phyloP scores from a whole-genome alignment of 2,888 invertebrate genomes.

The Thyatira batis region DNA sequence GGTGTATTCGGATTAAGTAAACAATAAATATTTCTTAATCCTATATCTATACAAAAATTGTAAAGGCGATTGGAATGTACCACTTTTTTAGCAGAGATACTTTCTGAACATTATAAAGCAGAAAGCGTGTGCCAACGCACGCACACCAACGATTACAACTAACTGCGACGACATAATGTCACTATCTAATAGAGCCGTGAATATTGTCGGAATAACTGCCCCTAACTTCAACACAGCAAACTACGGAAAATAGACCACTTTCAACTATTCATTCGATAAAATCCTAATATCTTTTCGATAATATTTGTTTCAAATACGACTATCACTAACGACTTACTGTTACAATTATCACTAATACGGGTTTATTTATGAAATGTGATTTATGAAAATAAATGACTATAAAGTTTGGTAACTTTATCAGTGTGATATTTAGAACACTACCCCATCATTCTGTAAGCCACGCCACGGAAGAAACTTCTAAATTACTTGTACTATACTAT shows the following conservation, averaged over 20 bases:
- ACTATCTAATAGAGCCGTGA: constrained; percentile 36
- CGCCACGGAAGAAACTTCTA: constrained; percentile 11
- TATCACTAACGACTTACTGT: constrained; percentile 47
- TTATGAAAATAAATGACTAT: constrained; percentile 71
- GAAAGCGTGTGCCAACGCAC: neutral
- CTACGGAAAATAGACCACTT: constrained; percentile 74
- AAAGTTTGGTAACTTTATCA: constrained; percentile 47
- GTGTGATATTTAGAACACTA: constrained; percentile 9
- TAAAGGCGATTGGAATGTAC: neutral
- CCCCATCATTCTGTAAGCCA: constrained; percentile 23
- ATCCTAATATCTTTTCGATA: constrained; percentile 50
- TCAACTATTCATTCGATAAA: constrained; percentile 47
- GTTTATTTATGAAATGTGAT: constrained; percentile 40
- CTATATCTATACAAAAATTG: no score
- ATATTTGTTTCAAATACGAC: constrained; percentile 55
- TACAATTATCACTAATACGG: constrained; percentile 22
- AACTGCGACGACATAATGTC: constrained; percentile 14
- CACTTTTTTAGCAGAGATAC: neutral
- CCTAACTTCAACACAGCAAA: constrained; percentile 61
- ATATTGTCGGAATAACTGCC: constrained; percentile 58
- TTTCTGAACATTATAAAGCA: neutral
- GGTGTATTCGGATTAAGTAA: no score
- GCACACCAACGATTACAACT: constrained; percentile 4
- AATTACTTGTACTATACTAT: neutral
- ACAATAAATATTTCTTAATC: no score